Conservation (phyloP, 2,113 vertebrate genomes). For the Danionella cerebrum region DNA sequence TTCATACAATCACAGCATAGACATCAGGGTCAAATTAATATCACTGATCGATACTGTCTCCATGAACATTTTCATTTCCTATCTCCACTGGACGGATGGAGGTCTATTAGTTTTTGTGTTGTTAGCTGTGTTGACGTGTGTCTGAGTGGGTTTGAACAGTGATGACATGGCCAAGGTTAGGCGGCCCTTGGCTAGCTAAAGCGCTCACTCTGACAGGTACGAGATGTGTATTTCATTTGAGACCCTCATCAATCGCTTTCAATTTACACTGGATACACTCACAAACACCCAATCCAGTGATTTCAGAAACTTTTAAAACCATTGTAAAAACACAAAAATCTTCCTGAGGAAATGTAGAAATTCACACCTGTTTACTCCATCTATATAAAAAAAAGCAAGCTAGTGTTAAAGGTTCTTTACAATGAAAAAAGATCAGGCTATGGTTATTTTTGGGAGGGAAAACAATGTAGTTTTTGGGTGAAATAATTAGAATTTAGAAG, state of each 20-base stretch:
- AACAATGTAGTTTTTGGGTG: too few relatives aligned
- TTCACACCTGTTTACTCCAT: too few relatives aligned
- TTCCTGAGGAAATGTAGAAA: too few relatives aligned
- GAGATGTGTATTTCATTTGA: constrained; percentile 29
- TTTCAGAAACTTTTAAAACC: not conserved
- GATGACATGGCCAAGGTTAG: constrained; percentile 31
- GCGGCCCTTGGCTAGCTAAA: constrained; percentile 8
- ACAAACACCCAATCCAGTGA: not conserved
- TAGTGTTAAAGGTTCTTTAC: too few relatives aligned
- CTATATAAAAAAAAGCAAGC: too few relatives aligned
- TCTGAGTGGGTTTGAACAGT: not conserved
- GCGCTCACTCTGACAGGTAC: constrained; percentile 25
- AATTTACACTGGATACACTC: not conserved
- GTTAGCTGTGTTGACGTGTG: not conserved
- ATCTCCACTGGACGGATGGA: not conserved
- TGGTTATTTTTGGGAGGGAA: too few relatives aligned
- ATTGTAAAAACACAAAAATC: too few relatives aligned
- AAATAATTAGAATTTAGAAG: too few relatives aligned
- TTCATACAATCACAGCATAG: constrained; percentile 20
- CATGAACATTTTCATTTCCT: constrained; percentile 31
- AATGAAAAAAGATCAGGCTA: too few relatives aligned
- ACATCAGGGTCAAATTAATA: constrained; percentile 29
- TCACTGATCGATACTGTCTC: constrained; percentile 28
- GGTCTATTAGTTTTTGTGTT: constrained; percentile 16
- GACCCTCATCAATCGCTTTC: not conserved